Evolutionary conservation across 1,140 invertebrate species (phyloP), one percentile per base, ranked within the genome.

Genomic region (Drosophila prosaltans): DNA sequence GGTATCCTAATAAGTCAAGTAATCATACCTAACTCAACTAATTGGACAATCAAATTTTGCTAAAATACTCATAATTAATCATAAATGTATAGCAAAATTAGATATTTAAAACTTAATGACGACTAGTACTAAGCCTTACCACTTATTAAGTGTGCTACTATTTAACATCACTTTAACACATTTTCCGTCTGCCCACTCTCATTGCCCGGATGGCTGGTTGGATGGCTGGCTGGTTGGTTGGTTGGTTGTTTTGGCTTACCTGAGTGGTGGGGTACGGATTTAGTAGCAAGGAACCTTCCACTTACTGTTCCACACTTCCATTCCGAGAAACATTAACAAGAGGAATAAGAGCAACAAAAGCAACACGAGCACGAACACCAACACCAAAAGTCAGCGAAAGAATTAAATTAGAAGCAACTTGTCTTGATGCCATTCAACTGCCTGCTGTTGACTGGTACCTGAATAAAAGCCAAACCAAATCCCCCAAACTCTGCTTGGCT

Each of bases 361-460:
- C 45, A 48, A 48, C 45, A 48, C 6, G 26, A 16, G 8, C 26
- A 32, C 11, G 30, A 28, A 39, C n/a, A 61, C 10, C 9, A 62
- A 62, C 32, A 55, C 32, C 65, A 75, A 75, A 75, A 76, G 80
- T 82, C 65, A 74, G 63, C 63, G 60, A 36, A 62, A 60, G 64
- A 82, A 88, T 88, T 86, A 83, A 86, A 88, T 88, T 80, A 83
- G 80, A 72, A 70, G 66, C 76, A 86, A 88, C 79, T 86, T 86
- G 83, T 86, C 82, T 76, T 76, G 55, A 65, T 78, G 79, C 69
- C 74, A 78, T 81, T 72, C 79, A 81, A 69, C 48, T 65, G 68
- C 26, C 40, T 16, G 39, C 62, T 67, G 8, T 30, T 64, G 10
- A 39, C 45, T 51, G 30, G 9, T 36, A 36, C 5, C 32, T 61